Conservation (phyloP, 2,113 vertebrate genomes). For the Loxodonta africana region DNA sequence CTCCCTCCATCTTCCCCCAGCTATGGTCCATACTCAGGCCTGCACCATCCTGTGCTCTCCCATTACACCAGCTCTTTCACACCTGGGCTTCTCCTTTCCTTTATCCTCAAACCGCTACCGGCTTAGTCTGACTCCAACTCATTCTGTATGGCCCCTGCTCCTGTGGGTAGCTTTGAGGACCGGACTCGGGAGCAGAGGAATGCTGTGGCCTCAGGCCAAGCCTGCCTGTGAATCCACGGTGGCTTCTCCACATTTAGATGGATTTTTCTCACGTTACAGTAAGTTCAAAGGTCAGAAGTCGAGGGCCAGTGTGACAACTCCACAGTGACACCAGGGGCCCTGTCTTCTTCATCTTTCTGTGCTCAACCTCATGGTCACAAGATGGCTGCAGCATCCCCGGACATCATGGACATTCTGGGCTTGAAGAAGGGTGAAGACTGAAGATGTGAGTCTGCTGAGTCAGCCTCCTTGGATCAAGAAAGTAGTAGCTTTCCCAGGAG, state of each 20-base stretch:
- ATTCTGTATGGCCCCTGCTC: not conserved
- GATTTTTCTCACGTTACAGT: not conserved
- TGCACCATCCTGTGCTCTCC: not conserved
- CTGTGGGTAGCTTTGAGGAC: not conserved
- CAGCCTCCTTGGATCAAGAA: not conserved
- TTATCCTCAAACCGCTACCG: rapidly evolving
- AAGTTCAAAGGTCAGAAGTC: not conserved
- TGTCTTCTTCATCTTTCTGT: not conserved
- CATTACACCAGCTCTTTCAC: not conserved
- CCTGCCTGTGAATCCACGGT: too few relatives aligned
- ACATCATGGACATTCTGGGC: not conserved
- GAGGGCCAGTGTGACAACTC: too few relatives aligned
- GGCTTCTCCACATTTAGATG: not conserved
- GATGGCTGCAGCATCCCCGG: not conserved
- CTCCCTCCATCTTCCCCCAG: not conserved
- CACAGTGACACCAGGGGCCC: too few relatives aligned
- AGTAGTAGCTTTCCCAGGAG: not conserved
- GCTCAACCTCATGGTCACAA: not conserved
- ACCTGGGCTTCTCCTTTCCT: not conserved
- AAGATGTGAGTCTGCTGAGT: too few relatives aligned
- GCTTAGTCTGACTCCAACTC: too few relatives aligned
- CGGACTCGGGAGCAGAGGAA: rapidly evolving
- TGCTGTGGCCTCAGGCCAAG: rapidly evolving
- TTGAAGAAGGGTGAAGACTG: not conserved
- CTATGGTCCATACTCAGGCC: not conserved